Percentiles rank a stretch among this genome's conserved stretches.
Evolutionary conservation across 2,888 invertebrate genomes (phyloP).

Genomic region (Clistopyga incitator): DNA sequence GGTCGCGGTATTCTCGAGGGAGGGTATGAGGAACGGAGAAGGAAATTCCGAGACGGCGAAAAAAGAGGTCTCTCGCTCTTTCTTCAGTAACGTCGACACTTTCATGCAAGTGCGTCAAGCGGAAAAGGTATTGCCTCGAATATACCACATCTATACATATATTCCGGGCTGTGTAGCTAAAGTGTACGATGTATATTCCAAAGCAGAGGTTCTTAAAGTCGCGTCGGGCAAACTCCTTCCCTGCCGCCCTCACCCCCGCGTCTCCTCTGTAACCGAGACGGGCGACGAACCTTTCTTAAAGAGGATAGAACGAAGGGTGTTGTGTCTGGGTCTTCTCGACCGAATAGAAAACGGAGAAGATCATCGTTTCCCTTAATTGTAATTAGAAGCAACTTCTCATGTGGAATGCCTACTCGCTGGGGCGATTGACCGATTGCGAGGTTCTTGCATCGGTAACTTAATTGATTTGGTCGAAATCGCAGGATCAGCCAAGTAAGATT

Average conservation of each 20-base stretch:
- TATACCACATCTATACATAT: background rate
- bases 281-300: constrained; percentile 35
- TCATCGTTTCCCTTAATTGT: background rate
- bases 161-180: constrained; percentile 11
- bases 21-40: constrained; percentile 52
- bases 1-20: constrained; percentile 49
- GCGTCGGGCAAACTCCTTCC: background rate
- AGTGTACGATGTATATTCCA: constrained; percentile 39
- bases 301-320: constrained; percentile 26
- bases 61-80: constrained; percentile 43
- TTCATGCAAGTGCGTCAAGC: constrained; percentile 65
- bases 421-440: background rate
- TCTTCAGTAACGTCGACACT: constrained; percentile 57
- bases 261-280: constrained; percentile 22
- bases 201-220: constrained; percentile 42
- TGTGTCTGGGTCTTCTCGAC: background rate
- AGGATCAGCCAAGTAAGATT: background rate
- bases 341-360: background rate
- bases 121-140: constrained; percentile 62
- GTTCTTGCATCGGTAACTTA: constrained; percentile 9
- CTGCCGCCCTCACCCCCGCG: background rate
- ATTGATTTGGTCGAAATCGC: constrained; percentile 12
- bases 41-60: constrained; percentile 26
- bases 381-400: constrained; percentile 8
- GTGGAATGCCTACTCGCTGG: background rate